Evolutionary conservation across 2,113 vertebrate species (phyloP), one percentile per base, ranked within the genome.

Genomic region (Argyrosomus japonicus): DNA sequence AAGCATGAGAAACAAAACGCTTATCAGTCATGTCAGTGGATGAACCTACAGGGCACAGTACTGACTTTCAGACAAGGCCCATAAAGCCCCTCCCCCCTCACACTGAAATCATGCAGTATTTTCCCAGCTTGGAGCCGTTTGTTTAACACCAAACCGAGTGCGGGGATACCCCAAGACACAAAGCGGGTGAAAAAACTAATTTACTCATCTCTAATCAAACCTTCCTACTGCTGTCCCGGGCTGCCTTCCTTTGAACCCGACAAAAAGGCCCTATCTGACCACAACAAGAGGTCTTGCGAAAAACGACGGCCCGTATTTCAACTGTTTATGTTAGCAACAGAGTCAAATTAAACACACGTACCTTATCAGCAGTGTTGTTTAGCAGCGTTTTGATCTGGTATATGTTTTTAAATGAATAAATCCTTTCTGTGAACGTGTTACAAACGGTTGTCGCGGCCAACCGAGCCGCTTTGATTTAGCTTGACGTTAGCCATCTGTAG

Each of bases 231-330:
- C 15, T 23, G 11, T 6, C 15, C 32, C 7, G 14, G 50, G 21
- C 12, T 76, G 56, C 27, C 15, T 72, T 63, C 76, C 57, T 56
- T 13, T 77, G 51, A 63, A 67, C 43, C 50, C 73, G 53, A 60
- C 21, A 27, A 75, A 84, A 82, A 92, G 91, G 91, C 91, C 93
- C 58, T 10, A 18, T 14, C 58, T 61, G 43, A 68, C 68, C 47
- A 86, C 74, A 83, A 78, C 72, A 82, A 50, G 50, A 61, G 60
- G 77, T 36, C 32, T 71, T 56, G 74, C 36, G 69, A 43, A 77
- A 77, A 63, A 84, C 79, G 76, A 89, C 83, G 85, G 57, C 18
- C 67, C 67, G 68, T 15, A 25, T 62, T 69, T 50, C 12, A 21
- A 58, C 53, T 62, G 72, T 78, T 82, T 81, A 53, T 48, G 27